Percentiles rank a stretch among this genome's conserved stretches.
Evolutionary conservation across 92 coral and sea anemone genomes (phyloP).

Genomic region (Pocillopora meandrina): DNA sequence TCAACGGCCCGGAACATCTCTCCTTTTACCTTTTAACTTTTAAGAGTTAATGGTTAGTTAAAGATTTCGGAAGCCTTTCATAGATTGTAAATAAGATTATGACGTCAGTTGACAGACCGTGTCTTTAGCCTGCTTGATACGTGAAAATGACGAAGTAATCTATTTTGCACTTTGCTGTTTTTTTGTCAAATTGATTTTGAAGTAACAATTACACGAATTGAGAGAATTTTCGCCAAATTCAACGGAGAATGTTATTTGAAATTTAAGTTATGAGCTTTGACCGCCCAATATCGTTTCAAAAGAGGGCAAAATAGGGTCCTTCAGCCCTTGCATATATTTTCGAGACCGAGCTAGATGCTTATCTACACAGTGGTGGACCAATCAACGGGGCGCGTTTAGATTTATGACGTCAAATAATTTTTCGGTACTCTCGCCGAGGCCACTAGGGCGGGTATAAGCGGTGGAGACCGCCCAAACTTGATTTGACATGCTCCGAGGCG

Average conservation of each 20-base stretch:
- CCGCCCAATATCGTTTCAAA: neutral
- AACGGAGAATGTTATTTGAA: neutral
- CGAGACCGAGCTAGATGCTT: neutral
- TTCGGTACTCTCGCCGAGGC: slow-evolving; percentile 15
- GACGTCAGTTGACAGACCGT: neutral
- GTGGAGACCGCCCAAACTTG: neutral
- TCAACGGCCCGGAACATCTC: neutral
- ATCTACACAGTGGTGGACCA: neutral
- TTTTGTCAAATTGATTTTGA: neutral
- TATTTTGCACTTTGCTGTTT: neutral
- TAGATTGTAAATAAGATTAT: slow-evolving; percentile 23
- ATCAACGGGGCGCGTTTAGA: neutral
- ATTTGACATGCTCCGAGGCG: neutral
- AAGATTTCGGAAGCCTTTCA: neutral
- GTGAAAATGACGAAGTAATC: neutral
- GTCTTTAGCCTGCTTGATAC: neutral
- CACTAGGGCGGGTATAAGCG: neutral
- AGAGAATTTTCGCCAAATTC: too few relatives aligned
- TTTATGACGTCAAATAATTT: neutral
- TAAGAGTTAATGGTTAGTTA: neutral
- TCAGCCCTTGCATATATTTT: too few relatives aligned
- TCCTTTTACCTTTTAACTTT: neutral
- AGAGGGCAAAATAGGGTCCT: neutral
- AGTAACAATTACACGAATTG: neutral
- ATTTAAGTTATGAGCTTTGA: neutral